Evolutionary conservation across 2,797 vertebrate species (phyloP), one percentile per base, ranked within the genome.

Genomic region (Thripadectes ignobilis): DNA sequence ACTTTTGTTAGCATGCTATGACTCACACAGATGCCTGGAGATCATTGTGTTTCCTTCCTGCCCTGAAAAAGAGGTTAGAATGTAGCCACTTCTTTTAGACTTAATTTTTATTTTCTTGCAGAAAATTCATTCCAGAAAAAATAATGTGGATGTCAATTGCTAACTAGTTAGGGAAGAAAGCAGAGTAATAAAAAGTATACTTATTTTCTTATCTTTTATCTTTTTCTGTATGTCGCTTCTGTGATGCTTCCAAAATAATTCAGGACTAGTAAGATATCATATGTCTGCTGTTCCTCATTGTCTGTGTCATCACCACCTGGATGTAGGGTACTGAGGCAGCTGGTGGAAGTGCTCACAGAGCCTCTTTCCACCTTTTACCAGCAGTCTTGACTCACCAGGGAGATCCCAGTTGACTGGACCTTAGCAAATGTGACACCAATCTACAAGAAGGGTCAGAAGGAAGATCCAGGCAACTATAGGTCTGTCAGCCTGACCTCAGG

Each of bases 41-140:
- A 95, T 55, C 84, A 91, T 89, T 67, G 43, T 0, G 0, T 81
- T 96, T 96, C 88, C 89, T 97, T 95, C 86, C 73, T 88, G 67
- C 46, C n/a, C 55, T 43, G 61, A 54, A 68, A 85, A 91, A 54
- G 55, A 87, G 18, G 6, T 77, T 88, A 62, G 21, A 84, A 67
- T 52, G 38, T 22, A 69, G 14, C 20, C 55, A 45, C 41, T 72
- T 67, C 9, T 14, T 91, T 92, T 61, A 48, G 58, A 79, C 20
- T 59, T 91, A 34, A 48, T 89, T 93, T 91, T 71, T 5, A 55
- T 62, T 94, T 62, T 26, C 84, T 32, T 58, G 34, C 43, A 93
- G 59, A 48, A 71, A 77, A 59, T 66, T 81, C 1, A 38, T 76
- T 86, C 34, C 73, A 58, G 68, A 69, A 49, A 72, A 91, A 84